Base-by-base conservation (phyloP, 2,888 invertebrate species). In the Scrobipalpa atriplicella region DNA sequence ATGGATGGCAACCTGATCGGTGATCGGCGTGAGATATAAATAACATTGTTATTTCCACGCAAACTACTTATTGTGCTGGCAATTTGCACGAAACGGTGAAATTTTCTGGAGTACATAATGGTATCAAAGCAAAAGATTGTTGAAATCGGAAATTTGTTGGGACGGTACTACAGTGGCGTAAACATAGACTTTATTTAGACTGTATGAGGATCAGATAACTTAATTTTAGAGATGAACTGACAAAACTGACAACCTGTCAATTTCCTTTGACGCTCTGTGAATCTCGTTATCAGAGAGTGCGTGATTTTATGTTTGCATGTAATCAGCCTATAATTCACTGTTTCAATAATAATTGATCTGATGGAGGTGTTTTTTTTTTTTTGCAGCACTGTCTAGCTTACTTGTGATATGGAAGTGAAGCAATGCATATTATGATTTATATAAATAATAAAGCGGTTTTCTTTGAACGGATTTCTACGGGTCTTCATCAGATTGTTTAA, bases 291-390 rank as follows among this genome's bases (percentile, higher is more conserved):
- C n/a, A n/a, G n/a, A n/a, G n/a, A n/a, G n/a, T n/a, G n/a, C n/a
- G n/a, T n/a, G n/a, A n/a, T n/a, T n/a, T n/a, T n/a, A n/a, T n/a
- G n/a, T n/a, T n/a, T n/a, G n/a, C n/a, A n/a, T n/a, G n/a, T n/a
- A n/a, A n/a, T 21, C 41, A 18, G 29, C 54, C 13, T 18, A 60
- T 67, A 65, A 64, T 65, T 65, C 67, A 67, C 19, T 16, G 36
- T 18, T 16, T 39, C 13, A 19, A n/a, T 47, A 47, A 29, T 58
- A n/a, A 62, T 62, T 62, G 62, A 62, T 47, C 62, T 62, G 29
- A 21, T 21, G 19, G 13, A 5, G 10, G 47, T 3, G 13, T 13
- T 9, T 41, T n/a, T n/a, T n/a, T n/a, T n/a, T n/a, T n/a, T n/a
- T 52, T 21, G 16, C 18, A 10, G 19, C 18, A 47, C 16, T 19